Conservation (phyloP, 2,888 invertebrate genomes). For the Meiosimyza decipiens region DNA sequence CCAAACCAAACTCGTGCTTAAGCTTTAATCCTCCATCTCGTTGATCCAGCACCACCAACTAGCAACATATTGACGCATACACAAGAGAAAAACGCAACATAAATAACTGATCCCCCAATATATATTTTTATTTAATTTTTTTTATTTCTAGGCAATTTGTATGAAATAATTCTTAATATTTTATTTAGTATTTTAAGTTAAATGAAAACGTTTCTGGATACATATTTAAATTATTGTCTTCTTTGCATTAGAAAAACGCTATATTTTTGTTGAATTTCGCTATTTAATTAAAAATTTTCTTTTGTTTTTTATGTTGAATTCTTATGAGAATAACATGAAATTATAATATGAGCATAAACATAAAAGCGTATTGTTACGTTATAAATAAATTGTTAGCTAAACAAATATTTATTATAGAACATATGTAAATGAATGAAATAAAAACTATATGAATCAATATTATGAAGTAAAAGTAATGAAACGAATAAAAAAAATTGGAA, state of each 20-base stretch:
- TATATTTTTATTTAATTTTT: constrained; percentile 13
- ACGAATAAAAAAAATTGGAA: background rate
- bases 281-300: too few species aligned
- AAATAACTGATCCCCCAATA: background rate
- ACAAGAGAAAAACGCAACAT: background rate
- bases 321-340: background rate
- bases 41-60: background rate
- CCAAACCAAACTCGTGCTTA: background rate
- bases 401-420: constrained; percentile 27
- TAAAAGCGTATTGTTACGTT: constrained; percentile 2
- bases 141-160: constrained; percentile 33
- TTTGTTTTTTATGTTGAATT: background rate
- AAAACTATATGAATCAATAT: constrained; percentile 2
- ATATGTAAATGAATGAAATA: constrained; percentile 18
- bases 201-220: background rate
- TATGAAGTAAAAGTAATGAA: constrained; percentile 22
- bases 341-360: background rate
- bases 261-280: too few species aligned
- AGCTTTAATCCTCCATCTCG: background rate
- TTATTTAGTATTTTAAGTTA: constrained; percentile 13
- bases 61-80: constrained; percentile 28
- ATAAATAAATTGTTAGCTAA: constrained; percentile 22
- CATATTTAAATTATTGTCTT: too few species aligned
- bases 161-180: constrained; percentile 25
- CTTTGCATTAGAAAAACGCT: too few species aligned